Percentiles rank a stretch among this genome's conserved stretches.
Conservation (phyloP, 2,888 invertebrate genomes). For the Cosmia pyralina region DNA sequence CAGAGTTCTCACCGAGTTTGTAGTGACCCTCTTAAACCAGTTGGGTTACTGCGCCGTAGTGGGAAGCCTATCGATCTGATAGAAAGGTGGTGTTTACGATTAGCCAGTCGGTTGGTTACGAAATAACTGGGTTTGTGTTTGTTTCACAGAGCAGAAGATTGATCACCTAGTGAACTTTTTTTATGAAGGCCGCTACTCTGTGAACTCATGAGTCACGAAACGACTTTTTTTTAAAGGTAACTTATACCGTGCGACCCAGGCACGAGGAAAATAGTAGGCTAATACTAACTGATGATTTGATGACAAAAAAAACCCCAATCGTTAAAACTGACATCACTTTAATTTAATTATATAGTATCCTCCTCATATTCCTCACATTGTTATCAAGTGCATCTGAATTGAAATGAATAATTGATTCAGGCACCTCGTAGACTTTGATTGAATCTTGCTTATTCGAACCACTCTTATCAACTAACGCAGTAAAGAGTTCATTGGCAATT, state of each 20-base stretch:
- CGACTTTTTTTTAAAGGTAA: constrained; percentile 43
- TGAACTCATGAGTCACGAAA: constrained; percentile 55
- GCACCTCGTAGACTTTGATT: not conserved
- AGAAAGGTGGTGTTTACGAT: constrained; percentile 76
- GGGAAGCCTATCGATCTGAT: constrained; percentile 86
- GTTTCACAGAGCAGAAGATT: constrained; percentile 55
- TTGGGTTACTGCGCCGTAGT: constrained; percentile 84
- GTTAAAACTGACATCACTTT: not conserved
- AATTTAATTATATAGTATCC: not conserved
- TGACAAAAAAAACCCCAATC: constrained; percentile 12
- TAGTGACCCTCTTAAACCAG: constrained; percentile 71
- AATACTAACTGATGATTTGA: constrained; percentile 5
- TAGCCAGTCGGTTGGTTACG: constrained; percentile 72
- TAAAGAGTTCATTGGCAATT: constrained; percentile 21
- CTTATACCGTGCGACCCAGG: constrained; percentile 17
- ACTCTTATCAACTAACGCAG: constrained; percentile 16
- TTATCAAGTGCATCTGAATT: not conserved
- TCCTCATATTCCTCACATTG: constrained; percentile 17
- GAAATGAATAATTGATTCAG: not conserved
- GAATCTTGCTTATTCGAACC: constrained; percentile 1
- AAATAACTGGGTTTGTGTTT: constrained; percentile 68
- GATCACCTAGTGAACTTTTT: constrained; percentile 40
- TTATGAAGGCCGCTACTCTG: constrained; percentile 42
- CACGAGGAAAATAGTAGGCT: constrained; percentile 23
- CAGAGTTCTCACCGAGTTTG: constrained; percentile 57